Percentiles rank a stretch among this genome's conserved stretches.
These are phyloP conservation scores for Bovichtus variegatus DNA, from an alignment of 2,797 vertebrate genomes.

Conservation along the genomic window DNA sequence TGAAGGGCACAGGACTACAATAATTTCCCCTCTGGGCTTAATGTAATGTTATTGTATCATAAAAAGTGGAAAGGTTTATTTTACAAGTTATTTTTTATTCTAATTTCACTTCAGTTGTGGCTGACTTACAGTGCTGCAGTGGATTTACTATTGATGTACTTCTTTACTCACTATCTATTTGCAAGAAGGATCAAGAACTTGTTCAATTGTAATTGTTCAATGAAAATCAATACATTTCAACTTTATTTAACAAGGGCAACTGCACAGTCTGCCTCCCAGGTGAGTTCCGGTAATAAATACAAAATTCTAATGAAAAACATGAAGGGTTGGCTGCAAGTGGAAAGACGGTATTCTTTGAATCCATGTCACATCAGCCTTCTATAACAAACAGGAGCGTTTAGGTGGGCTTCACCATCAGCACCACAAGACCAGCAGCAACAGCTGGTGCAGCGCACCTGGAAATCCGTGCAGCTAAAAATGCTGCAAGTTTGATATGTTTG, in stretches of 20 bases:
- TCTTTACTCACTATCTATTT: not conserved
- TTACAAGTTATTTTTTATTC: not conserved
- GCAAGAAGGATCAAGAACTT: not conserved
- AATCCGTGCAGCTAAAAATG: not conserved
- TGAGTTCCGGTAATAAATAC: conserved; percentile 4
- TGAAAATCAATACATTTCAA: not conserved
- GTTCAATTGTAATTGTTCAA: not conserved
- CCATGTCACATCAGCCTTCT: not conserved
- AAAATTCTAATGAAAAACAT: not conserved
- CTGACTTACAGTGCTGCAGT: conserved; percentile 1
- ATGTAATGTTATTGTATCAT: not conserved
- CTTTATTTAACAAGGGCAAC: not conserved
- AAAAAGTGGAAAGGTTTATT: not conserved
- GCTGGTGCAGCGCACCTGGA: not conserved
- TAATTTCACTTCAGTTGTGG: not conserved
- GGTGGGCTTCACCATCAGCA: not conserved
- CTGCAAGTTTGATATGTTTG: not conserved
- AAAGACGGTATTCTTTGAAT: too few relatives aligned
- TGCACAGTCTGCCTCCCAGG: not conserved
- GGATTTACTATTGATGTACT: not conserved
- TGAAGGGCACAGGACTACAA: not conserved
- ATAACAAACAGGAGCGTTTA: not conserved
- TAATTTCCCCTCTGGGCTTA: not conserved
- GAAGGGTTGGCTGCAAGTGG: not conserved
- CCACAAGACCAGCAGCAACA: not conserved